Conservation (phyloP, 2,888 invertebrate species). For the Eupithecia insigniata region DNA sequence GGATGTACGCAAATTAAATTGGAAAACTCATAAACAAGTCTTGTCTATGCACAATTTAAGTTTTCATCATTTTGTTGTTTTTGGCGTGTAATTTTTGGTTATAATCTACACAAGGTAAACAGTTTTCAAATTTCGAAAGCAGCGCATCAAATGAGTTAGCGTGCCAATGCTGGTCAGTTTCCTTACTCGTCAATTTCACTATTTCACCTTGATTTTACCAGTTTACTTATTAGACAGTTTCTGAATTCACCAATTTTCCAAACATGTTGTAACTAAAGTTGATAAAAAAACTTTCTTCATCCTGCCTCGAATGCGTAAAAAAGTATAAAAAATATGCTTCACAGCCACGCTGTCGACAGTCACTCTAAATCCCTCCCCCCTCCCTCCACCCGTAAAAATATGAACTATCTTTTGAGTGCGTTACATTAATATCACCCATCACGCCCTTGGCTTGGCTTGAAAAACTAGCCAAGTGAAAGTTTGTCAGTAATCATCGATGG, state of each 20-base stretch:
- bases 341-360: neutral
- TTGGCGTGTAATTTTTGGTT: no score
- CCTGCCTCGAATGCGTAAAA: neutral
- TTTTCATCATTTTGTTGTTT: no score
- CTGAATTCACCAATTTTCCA: no score
- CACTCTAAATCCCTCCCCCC: neutral
- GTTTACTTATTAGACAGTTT: no score
- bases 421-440: constrained; percentile 56
- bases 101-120: no score
- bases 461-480: constrained; percentile 42
- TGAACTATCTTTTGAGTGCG: constrained; percentile 39
- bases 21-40: no score
- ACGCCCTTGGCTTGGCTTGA: constrained; percentile 50
- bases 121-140: neutral
- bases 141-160: neutral
- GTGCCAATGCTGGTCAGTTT: no score
- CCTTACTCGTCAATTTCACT: no score
- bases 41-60: no score
- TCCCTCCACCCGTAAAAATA: constrained; percentile 21
- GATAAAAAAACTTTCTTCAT: neutral
- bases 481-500: neutral
- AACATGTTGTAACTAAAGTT: no score
- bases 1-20: no score
- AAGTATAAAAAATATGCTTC: neutral
- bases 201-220: no score